Evolutionary conservation across 2,113 vertebrate genomes (phyloP), one percentile per base, ranked within the genome.

Genomic region (Salvelinus alpinus): DNA sequence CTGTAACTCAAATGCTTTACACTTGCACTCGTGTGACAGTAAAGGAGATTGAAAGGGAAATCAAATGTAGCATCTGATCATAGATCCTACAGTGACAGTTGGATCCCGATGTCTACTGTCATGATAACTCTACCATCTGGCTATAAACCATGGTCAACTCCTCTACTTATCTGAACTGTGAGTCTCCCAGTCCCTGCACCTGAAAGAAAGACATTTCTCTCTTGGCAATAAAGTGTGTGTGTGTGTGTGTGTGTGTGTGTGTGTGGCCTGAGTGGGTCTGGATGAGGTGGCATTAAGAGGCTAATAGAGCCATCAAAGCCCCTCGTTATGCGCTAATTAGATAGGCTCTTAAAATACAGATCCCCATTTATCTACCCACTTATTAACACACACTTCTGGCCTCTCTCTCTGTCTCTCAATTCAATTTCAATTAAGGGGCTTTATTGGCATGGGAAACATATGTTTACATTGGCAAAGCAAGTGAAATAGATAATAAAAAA

Each of bases 251-350:
- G 5, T 31, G 31, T 31, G 31, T 31, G 29, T 31, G 29, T 31
- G 29, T 31, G 29, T 31, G 29, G 47, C 13, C 11, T 57, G 64
- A n/a, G 64, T 68, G 44, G 57, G 64, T 75, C 25, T 54, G 25
- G 24, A 59, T 48, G 66, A 72, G 68, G 72, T 77, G 75, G 80
- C 47, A 77, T 79, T 51, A 73, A 83, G 60, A 68, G 24, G 75
- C 82, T 83, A 84, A 88, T 72, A 76, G 71, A 87, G 78, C 78
- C 72, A 86, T 88, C 80, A 87, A 76, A 84, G 80, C 57, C 70
- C 76, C 73, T 87, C 77, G 81, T 87, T 89, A 86, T 64, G 67
- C 59, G 31, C 66, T 87, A 83, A 90, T 91, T 89, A 90, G 82
- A 88, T 75, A 82, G 85, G 64, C 82, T 82, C 79, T 44, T 82